Conservation (phyloP, 1,140 invertebrate species). For the Charaxes varanes region DNA sequence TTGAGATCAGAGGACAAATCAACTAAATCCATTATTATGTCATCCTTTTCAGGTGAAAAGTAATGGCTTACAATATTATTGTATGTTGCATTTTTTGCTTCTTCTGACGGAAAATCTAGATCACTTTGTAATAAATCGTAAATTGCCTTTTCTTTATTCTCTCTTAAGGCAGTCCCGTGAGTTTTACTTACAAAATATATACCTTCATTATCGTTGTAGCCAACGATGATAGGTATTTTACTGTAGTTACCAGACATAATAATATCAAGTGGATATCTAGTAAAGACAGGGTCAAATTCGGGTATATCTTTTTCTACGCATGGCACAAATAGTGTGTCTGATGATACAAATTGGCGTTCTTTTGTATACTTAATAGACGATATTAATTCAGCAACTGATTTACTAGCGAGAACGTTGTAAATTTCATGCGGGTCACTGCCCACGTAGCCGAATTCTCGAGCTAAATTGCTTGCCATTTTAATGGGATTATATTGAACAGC, state of each 20-base stretch:
- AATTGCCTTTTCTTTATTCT: constrained; percentile 16
- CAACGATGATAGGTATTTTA: constrained; percentile 64
- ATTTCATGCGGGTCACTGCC: constrained; percentile 51
- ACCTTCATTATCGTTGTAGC: constrained; percentile 61
- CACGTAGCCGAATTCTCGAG: constrained; percentile 49
- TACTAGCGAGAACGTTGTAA: constrained; percentile 46
- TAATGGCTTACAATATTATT: constrained; percentile 38
- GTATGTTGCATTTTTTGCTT: constrained; percentile 34
- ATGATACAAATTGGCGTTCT: constrained; percentile 38
- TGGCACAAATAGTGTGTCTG: constrained; percentile 52
- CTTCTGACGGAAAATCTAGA: constrained; percentile 41
- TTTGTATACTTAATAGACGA: constrained; percentile 34
- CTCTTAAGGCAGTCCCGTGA: constrained; percentile 41
- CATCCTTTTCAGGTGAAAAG: constrained; percentile 40
- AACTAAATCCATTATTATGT: constrained; percentile 49
- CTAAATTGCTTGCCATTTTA: constrained; percentile 47
- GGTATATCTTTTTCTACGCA: constrained; percentile 52
- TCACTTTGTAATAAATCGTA: constrained; percentile 36
- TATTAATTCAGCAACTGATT: constrained; percentile 41
- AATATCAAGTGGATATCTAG: constrained; percentile 46
- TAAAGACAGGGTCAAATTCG: constrained; percentile 44
- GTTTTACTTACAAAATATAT: constrained; percentile 53
- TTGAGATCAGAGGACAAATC: constrained; percentile 58
- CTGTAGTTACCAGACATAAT: constrained; percentile 53
- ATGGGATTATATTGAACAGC: constrained; percentile 62